phyloP scores from a whole-genome alignment of 2,113 vertebrate genomes.

The Centropus bengalensis region DNA sequence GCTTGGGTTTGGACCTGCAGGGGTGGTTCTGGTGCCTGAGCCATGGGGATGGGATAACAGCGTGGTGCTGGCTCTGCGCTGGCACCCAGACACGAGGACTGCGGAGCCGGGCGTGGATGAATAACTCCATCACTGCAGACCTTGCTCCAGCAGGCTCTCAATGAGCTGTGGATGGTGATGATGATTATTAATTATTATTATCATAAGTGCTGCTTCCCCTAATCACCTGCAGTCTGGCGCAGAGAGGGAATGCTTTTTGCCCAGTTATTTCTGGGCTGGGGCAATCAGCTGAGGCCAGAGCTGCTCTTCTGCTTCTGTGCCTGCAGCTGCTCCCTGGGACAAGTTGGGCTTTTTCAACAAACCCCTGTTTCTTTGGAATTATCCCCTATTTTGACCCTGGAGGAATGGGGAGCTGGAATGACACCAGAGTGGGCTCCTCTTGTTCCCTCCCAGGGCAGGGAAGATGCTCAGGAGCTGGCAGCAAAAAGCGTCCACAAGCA shows the following conservation, averaged over 20 bases:
- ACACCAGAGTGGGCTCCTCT: rapidly evolving
- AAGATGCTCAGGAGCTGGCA: not conserved
- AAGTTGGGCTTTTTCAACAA: not conserved
- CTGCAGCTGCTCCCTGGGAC: not conserved
- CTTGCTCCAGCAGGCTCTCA: not conserved
- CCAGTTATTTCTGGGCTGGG: not conserved
- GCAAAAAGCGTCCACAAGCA: not conserved
- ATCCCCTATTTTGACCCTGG: not conserved
- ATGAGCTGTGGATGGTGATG: not conserved
- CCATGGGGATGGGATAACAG: rapidly evolving
- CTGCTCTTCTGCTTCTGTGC: rapidly evolving
- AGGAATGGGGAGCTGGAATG: rapidly evolving
- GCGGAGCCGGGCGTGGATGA: rapidly evolving
- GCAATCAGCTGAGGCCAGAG: not conserved
- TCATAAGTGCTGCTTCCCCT: not conserved
- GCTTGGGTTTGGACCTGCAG: rapidly evolving
- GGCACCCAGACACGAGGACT: not conserved
- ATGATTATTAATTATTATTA: not conserved
- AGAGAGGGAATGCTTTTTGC: not conserved
- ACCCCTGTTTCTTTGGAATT: not conserved
- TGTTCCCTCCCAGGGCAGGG: not conserved
- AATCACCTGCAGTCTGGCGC: not conserved
- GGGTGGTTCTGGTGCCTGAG: not conserved
- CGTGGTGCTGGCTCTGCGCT: rapidly evolving
- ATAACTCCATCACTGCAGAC: not conserved